Conservation (phyloP, 2,888 invertebrate genomes). For the Geophilus truncorum region DNA sequence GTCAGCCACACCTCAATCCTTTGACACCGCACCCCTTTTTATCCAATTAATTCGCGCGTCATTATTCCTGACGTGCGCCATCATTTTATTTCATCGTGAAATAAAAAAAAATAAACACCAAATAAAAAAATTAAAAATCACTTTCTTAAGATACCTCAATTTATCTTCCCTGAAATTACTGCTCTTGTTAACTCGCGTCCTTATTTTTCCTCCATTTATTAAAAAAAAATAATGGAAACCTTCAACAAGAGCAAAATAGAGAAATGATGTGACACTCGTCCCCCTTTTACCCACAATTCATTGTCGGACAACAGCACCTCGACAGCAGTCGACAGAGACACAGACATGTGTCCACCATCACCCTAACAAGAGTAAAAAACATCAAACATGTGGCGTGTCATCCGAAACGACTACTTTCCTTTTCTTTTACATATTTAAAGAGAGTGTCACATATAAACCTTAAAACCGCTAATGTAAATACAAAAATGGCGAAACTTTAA, state of each 20-base stretch:
- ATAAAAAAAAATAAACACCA: not conserved
- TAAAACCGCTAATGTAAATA: too few species aligned
- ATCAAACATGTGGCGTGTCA: not conserved
- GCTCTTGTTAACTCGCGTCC: not conserved
- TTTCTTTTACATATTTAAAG: not conserved
- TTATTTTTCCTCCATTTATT: not conserved
- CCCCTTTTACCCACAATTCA: not conserved
- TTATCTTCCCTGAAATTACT: not conserved
- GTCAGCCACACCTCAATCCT: constrained; percentile 25
- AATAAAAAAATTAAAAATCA: not conserved
- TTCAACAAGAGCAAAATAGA: not conserved
- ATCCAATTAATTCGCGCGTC: constrained; percentile 4
- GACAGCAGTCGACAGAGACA: not conserved
- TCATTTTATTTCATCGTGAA: not conserved
- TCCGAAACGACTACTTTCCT: not conserved
- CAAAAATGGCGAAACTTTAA: too few species aligned
- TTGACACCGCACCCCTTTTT: constrained; percentile 2
- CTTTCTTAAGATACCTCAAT: not conserved
- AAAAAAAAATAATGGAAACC: not conserved
- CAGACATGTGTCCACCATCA: not conserved
- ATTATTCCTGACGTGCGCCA: not conserved
- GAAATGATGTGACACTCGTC: not conserved
- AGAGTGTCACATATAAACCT: too few species aligned
- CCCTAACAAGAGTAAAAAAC: not conserved
- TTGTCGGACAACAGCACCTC: not conserved